Conservation (phyloP, 2,888 invertebrate genomes). For the Sisyra nigra region DNA sequence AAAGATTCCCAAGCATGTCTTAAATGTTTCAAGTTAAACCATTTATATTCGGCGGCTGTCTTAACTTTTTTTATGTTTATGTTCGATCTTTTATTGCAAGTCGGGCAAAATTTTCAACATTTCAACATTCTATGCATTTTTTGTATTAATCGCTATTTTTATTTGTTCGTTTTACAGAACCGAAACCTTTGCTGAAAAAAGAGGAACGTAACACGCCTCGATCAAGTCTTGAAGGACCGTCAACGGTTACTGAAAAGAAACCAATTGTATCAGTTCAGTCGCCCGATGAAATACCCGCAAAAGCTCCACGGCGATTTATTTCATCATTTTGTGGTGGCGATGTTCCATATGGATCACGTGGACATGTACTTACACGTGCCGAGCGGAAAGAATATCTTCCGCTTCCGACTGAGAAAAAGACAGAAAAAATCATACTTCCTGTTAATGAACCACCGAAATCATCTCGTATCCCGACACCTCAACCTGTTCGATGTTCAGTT, state of each 20-base stretch:
- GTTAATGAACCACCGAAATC: conserved; percentile 20
- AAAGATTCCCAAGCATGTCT: too few relatives aligned
- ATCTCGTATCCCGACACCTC: conserved; percentile 32
- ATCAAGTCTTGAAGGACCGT: conserved; percentile 21
- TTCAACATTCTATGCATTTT: background rate
- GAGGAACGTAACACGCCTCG: conserved; percentile 24
- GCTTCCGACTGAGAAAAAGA: conserved; percentile 7
- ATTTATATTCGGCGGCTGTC: too few relatives aligned
- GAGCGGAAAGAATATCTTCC: conserved; percentile 66
- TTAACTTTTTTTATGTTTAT: too few relatives aligned
- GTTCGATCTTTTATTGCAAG: too few relatives aligned
- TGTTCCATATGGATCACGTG: conserved; percentile 64
- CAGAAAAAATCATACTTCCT: conserved; percentile 23
- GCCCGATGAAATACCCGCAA: conserved; percentile 11
- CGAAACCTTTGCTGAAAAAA: conserved; percentile 25
- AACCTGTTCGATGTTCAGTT: conserved; percentile 58
- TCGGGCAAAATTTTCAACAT: background rate
- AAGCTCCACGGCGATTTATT: conserved; percentile 48
- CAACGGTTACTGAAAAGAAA: conserved; percentile 20
- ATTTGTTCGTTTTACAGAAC: conserved; percentile 22
- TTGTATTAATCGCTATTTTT: conserved; percentile 6
- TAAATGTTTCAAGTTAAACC: too few relatives aligned
- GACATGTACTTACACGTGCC: conserved; percentile 64
- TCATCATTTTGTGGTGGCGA: conserved; percentile 70
- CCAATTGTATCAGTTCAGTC: conserved; percentile 14